Base-by-base conservation (phyloP, 2,888 invertebrate species). In the Cerastis leucographa region DNA sequence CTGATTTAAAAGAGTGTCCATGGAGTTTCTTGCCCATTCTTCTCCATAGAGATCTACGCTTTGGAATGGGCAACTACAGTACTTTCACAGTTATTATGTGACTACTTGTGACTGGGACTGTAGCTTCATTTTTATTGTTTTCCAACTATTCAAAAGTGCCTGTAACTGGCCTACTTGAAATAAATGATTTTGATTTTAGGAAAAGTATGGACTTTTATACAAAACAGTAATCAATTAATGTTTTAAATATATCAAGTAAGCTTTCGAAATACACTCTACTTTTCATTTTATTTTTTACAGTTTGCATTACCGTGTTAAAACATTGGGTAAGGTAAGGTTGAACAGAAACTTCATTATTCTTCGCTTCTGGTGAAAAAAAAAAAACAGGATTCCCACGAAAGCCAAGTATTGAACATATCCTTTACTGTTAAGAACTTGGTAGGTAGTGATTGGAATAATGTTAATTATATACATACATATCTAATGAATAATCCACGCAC, bases 361-460 rank as follows among this genome's bases (percentile, higher is more conserved):
- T 51, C 7, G 40, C n/a, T n/a, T n/a, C 35, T 17, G n/a, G 14
- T 46, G n/a, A n/a, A 6, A 35, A 40, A 1, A 56, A 22, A 19
- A 35, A n/a, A 35, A 1, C 46, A 25, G 25, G 25, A 25, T 9
- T 40, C 70, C 9, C 9, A 19, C 12, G 8, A 19, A 49, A 40
- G 22, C 7, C 12, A 49, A 25, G 29, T 44, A 70, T 25, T 25
- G 6, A 56, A 56, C 3, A 25, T 46, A 40, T 40, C 7, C 7
- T 51, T 44, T 29, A 70, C 29, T 19, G n/a, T n/a, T 56, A 46
- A 25, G 11, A 46, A 49, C 59, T n/a, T 78, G 29, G 29, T 42
- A 78, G 29, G 29, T 42, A 78, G 19, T 17, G 25, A 35, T 65
- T 59, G n/a, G 11, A 59, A 22, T 17, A 25, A 42, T 29, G 19